Conservation (phyloP, 2,113 vertebrate genomes). For the Pseudorectes ferrugineus region DNA sequence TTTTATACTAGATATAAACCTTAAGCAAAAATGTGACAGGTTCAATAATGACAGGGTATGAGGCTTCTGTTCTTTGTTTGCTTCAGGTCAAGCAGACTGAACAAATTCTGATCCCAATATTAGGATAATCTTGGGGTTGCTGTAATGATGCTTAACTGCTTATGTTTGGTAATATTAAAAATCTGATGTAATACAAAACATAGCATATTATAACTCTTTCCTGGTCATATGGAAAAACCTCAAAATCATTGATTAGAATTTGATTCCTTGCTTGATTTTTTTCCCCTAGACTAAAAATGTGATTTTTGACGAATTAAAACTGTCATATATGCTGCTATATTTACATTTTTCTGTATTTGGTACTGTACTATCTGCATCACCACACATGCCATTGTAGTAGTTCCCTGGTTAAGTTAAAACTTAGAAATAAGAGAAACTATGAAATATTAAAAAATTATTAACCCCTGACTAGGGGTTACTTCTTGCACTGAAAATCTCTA, state of each 20-base stretch:
- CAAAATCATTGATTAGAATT: not conserved
- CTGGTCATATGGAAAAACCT: fast-evolving
- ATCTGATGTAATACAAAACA: not conserved
- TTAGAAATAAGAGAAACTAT: not conserved
- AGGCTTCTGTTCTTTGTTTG: not conserved
- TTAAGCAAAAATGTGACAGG: not conserved
- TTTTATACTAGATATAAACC: not conserved
- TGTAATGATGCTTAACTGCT: not conserved
- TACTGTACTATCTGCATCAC: not conserved
- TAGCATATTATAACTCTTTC: not conserved
- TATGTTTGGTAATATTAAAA: not conserved
- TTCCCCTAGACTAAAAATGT: not conserved
- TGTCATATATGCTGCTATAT: not conserved
- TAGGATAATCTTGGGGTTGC: not conserved
- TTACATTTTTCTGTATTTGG: not conserved
- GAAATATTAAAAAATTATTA: not conserved
- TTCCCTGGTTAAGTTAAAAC: not conserved
- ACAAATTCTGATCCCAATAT: not conserved
- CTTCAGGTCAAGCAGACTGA: not conserved
- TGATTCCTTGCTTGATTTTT: not conserved
- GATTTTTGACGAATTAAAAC: not conserved
- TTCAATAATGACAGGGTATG: fast-evolving
- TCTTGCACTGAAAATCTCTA: not conserved
- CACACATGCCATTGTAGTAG: not conserved
- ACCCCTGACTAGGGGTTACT: not conserved